Evolutionary conservation across 1,140 invertebrate species (phyloP).

Genomic region (Patella vulgata): DNA sequence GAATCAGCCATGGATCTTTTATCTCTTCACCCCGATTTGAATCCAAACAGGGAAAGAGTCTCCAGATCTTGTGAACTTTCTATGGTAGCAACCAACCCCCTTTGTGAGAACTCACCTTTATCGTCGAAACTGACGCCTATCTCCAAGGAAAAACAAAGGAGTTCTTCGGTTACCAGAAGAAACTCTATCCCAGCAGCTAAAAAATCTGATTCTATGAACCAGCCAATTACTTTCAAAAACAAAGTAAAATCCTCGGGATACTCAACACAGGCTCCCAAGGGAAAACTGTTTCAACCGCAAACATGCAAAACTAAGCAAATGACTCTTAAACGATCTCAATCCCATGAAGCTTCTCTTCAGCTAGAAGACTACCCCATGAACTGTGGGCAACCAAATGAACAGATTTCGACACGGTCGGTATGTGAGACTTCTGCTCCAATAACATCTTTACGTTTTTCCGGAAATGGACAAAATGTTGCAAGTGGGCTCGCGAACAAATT

Average conservation of each 20-base stretch:
- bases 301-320: constrained; percentile 24
- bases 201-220: constrained; percentile 33
- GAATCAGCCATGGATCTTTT: constrained; percentile 1
- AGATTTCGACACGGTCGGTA: constrained; percentile 37
- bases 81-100: constrained; percentile 25
- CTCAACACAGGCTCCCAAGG: constrained; percentile 42
- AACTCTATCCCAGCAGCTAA: too few relatives aligned
- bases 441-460: constrained; percentile 47
- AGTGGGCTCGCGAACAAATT: constrained; percentile 59
- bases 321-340: constrained; percentile 8
- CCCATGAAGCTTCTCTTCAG: not conserved
- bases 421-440: constrained; percentile 54
- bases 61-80: not conserved
- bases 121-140: constrained; percentile 51
- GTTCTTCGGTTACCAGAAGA: not conserved
- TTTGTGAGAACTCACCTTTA: constrained; percentile 48
- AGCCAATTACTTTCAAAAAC: constrained; percentile 60
- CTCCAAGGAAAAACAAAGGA: constrained; percentile 26
- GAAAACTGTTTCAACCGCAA: constrained; percentile 55
- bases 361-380: constrained; percentile 51
- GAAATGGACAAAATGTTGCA: constrained; percentile 55
- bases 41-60: too few relatives aligned
- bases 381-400: constrained; percentile 38
- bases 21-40: too few relatives aligned
- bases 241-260: constrained; percentile 66